These are phyloP conservation scores for Lineus longissimus DNA, from an alignment of 1,140 invertebrate species.

Conservation along the genomic window DNA sequence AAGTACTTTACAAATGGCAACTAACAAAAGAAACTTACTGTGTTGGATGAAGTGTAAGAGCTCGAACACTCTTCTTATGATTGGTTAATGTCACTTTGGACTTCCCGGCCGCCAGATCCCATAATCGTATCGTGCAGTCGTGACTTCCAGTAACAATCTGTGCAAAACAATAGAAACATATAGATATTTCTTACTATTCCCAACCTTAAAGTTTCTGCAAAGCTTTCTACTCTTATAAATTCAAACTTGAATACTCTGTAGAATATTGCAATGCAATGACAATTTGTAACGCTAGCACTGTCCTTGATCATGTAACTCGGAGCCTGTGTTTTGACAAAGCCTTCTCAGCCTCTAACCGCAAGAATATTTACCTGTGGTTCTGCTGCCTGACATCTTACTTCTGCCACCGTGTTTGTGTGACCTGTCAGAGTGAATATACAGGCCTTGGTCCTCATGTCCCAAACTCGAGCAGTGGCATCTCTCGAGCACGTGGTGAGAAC, in stretches of 20 bases:
- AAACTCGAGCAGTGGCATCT: conserved; percentile 87
- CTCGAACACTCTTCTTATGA: conserved; percentile 97
- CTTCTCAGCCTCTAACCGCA: neutral
- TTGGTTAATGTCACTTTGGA: conserved; percentile 93
- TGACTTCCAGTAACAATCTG: conserved; percentile 67
- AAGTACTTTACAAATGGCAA: neutral
- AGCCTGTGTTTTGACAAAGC: no score
- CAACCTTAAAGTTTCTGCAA: neutral
- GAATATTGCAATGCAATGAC: neutral
- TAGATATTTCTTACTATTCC: neutral
- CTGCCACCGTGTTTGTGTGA: conserved; percentile 95
- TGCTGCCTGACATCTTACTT: conserved; percentile 82
- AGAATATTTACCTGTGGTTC: conserved; percentile 77
- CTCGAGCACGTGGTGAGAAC: conserved; percentile 89
- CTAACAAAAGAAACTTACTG: conserved; percentile 58
- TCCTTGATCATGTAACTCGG: no score
- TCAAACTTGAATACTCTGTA: neutral
- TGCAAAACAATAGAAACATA: neutral
- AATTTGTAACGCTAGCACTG: neutral
- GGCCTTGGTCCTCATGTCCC: conserved; percentile 99
- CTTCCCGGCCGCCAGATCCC: conserved; percentile 96
- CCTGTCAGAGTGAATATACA: conserved; percentile 96
- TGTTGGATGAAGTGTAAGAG: conserved; percentile 85
- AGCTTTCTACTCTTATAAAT: neutral
- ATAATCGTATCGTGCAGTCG: conserved; percentile 78